phyloP scores from a whole-genome alignment of 2,888 invertebrate species.

The Subacronicta megacephala region DNA sequence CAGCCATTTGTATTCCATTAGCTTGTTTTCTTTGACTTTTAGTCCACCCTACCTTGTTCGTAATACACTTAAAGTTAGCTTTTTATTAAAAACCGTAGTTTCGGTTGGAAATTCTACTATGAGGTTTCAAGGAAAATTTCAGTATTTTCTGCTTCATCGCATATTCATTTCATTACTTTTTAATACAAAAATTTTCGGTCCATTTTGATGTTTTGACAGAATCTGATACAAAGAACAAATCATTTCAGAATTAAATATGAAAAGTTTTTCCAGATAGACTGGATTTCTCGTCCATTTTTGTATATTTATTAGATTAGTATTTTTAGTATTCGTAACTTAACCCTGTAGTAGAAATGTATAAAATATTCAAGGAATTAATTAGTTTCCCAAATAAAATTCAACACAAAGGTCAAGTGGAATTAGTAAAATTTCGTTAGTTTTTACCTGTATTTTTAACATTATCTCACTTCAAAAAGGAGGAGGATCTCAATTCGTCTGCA shows the following conservation, averaged over 20 bases:
- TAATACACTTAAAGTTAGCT: constrained; percentile 33
- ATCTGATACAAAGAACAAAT: constrained; percentile 19
- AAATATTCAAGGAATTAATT: constrained; percentile 25
- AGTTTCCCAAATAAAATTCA: constrained; percentile 15
- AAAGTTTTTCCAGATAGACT: constrained; percentile 20
- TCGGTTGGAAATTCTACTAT: constrained; percentile 3
- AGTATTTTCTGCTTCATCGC: constrained; percentile 10
- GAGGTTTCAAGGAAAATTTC: constrained; percentile 14
- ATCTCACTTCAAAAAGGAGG: no score
- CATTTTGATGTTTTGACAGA: constrained; percentile 3
- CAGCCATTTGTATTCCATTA: constrained; percentile 83
- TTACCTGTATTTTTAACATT: no score
- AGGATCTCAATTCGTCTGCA: no score
- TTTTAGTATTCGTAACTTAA: constrained; percentile 21
- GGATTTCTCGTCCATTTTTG: constrained; percentile 18
- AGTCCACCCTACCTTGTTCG: constrained; percentile 50
- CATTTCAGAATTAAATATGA: constrained; percentile 26
- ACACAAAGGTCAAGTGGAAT: neutral
- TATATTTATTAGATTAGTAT: constrained; percentile 7
- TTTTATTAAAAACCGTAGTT: constrained; percentile 24
- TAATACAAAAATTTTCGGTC: constrained; percentile 7
- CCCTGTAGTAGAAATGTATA: constrained; percentile 3
- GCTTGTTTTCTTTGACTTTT: constrained; percentile 64
- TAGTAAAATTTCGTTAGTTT: neutral
- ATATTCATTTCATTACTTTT: constrained; percentile 36